phyloP scores from a whole-genome alignment of 1,140 invertebrate genomes.

The silkworm (Bombyx mori) region ASM3026992v2 NC_085115.1:15820501-15821000 shows the following conservation, averaged over 20 bases:
- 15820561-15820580: constrained; percentile 34
- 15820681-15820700: constrained; percentile 78
- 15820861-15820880: too few species aligned
- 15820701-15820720: constrained; percentile 99
- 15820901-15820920: too few species aligned
- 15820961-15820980: too few species aligned
- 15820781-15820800: too few species aligned
- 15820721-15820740: constrained; percentile 89
- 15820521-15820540: constrained; percentile 53
- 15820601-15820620: constrained; percentile 18
- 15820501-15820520: constrained; percentile 46
- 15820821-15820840: too few species aligned
- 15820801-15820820: too few species aligned
- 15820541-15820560: constrained; percentile 63
- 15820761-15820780: constrained; percentile 31
- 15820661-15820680: constrained; percentile 26
- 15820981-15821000: background rate
- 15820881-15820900: too few species aligned
- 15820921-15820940: too few species aligned
- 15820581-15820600: constrained; percentile 25
- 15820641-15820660: constrained; percentile 31
- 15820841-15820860: too few species aligned
- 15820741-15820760: constrained; percentile 72
- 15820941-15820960: too few species aligned
- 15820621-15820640: constrained; percentile 54